A percentile compares a stretch with the other conserved stretches of the same genome.
Evolutionary conservation across 2,888 invertebrate genomes (phyloP).

Genomic region (Cheilosia impressa): DNA sequence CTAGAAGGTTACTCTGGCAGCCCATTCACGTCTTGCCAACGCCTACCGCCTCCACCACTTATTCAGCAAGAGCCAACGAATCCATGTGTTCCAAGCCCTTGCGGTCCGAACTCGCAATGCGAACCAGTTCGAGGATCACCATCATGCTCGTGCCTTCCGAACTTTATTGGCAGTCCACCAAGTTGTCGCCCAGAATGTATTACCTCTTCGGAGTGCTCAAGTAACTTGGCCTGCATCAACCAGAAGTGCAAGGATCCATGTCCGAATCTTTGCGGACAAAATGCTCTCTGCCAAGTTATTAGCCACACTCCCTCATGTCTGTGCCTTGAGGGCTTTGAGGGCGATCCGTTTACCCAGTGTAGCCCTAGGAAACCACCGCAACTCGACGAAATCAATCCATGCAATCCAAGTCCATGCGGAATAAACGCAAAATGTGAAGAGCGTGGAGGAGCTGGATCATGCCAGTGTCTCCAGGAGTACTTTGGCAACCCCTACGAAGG

Average conservation of each 20-base stretch:
- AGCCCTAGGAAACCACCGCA: slow-evolving; percentile 79
- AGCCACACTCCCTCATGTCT: slow-evolving; percentile 91
- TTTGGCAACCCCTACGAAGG: slow-evolving; percentile 89
- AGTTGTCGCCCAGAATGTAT: slow-evolving; percentile 91
- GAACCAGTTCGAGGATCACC: slow-evolving; percentile 85
- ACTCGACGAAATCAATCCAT: slow-evolving; percentile 84
- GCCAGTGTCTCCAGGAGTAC: slow-evolving; percentile 87
- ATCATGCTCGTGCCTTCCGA: slow-evolving; percentile 88
- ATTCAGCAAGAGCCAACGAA: slow-evolving; percentile 81
- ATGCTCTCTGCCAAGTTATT: slow-evolving; percentile 89
- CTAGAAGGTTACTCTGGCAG: slow-evolving; percentile 88
- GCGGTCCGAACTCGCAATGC: slow-evolving; percentile 87
- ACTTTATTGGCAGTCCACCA: slow-evolving; percentile 90
- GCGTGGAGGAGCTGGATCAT: slow-evolving; percentile 84
- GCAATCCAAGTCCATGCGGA: slow-evolving; percentile 88
- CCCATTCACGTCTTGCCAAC: slow-evolving; percentile 88
- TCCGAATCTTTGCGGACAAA: slow-evolving; percentile 89
- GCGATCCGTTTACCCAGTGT: slow-evolving; percentile 87
- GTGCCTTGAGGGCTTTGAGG: slow-evolving; percentile 84
- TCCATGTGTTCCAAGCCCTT: slow-evolving; percentile 87
- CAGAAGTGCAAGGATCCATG: slow-evolving; percentile 92
- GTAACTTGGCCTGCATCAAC: slow-evolving; percentile 89
- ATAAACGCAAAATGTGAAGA: slow-evolving; percentile 85
- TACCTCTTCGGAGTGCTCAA: slow-evolving; percentile 89
- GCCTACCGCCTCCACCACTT: slow-evolving; percentile 79